Base-by-base conservation (phyloP, 1,140 invertebrate species). In the Lysiphlebus fabarum region DNA sequence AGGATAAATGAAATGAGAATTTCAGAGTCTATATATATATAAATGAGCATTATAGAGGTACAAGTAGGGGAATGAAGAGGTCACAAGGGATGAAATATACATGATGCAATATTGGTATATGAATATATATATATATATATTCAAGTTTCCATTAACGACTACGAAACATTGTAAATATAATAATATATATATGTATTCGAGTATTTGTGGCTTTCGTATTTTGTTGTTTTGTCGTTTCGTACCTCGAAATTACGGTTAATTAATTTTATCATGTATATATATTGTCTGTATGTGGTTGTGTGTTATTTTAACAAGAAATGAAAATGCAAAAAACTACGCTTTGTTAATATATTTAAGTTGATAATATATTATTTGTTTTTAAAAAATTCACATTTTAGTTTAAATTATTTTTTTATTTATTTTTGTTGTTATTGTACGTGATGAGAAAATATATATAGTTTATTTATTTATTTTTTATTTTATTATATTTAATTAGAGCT, bases 61-160 rank as follows among this genome's bases (percentile, higher is more conserved):
- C 11, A 51, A 51, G 33, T 14, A 34, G 38, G 49, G 38, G 53
- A 44, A 44, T 33, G 47, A 26, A 26, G 17, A 26, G 17, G 17
- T 26, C 17, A 26, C 17, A 26, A 26, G 17, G 44, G 53, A 10
- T 40, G 58, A 61, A 53, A 61, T 50, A 33, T 49, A 51, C 11
- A 51, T 7, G 10, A 10, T 12, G 49, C 34, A 11, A 38, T 51
- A 51, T 51, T 11, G 49, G 49, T 51, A 38, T n/a, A 36, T 26
- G 17, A 38, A 51, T 51, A 51, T 51, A 51, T 51, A 38, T n/a
- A 36, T 26, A 4, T 51, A 51, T 51, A 51, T 51, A 51, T 51
- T 34, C 38, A 34, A 33, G 11, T 51, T 51, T 51, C 49, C 49
- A 51, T 51, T 51, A 51, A 51, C 49, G 36, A 51, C 49, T 7